Conservation (phyloP, 2,797 vertebrate species). For the Ctenopoma kingsleyae region DNA sequence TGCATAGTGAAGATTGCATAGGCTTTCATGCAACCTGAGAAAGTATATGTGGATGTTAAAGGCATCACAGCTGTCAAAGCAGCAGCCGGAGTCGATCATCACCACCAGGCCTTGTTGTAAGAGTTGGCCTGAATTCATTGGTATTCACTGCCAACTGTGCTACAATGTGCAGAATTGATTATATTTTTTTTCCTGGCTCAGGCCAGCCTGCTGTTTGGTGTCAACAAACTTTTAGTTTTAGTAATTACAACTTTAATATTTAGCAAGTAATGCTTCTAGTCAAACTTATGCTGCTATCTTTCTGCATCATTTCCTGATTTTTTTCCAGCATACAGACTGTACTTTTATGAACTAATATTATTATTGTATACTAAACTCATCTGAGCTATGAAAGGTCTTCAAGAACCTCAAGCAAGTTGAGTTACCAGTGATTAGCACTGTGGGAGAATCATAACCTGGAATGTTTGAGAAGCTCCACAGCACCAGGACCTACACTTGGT, state of each 20-base stretch:
- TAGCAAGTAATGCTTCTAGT: background rate
- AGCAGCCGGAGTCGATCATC: slow-evolving; percentile 22
- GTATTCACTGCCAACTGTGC: slow-evolving; percentile 20
- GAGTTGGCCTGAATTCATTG: slow-evolving; percentile 21
- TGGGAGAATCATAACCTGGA: too few species aligned
- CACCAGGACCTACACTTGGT: too few species aligned
- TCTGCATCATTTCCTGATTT: background rate
- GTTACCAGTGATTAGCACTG: too few species aligned
- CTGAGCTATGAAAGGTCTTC: too few species aligned
- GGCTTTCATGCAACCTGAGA: slow-evolving; percentile 47
- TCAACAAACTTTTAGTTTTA: slow-evolving; percentile 1
- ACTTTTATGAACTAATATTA: background rate
- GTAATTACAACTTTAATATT: background rate
- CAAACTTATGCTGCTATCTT: background rate
- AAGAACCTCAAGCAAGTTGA: too few species aligned
- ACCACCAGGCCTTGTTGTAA: slow-evolving; percentile 34
- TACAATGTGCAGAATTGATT: slow-evolving; percentile 10
- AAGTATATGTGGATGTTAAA: slow-evolving; percentile 19
- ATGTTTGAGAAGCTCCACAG: too few species aligned
- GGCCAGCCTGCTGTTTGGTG: background rate
- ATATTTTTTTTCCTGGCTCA: background rate
- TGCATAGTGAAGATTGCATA: background rate
- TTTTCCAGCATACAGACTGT: background rate
- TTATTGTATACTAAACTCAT: too few species aligned
- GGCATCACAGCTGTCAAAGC: slow-evolving; percentile 43